Conservation (phyloP, 2,113 vertebrate genomes). For the Phalacrocorax carbo region DNA sequence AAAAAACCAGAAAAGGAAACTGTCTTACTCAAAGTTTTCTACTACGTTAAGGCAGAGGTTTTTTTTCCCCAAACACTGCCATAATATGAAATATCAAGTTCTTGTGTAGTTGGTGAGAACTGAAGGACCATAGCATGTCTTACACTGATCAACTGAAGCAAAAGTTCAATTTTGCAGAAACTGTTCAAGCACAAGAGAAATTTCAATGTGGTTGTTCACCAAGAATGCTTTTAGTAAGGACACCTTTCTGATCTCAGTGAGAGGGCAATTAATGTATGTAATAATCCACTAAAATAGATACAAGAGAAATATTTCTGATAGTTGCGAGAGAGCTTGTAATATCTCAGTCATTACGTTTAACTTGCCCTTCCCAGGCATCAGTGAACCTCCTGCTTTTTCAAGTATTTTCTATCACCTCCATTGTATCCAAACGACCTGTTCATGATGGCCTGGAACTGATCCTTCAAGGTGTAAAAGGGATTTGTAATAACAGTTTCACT, state of each 20-base stretch:
- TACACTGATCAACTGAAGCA: not conserved
- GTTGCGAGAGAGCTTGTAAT: not conserved
- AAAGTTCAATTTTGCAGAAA: not conserved
- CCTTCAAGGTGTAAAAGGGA: not conserved
- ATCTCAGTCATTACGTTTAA: not conserved
- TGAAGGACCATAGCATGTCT: not conserved
- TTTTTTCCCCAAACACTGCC: not conserved
- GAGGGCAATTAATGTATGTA: not conserved
- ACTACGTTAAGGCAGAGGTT: not conserved
- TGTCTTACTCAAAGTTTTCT: not conserved
- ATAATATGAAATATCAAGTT: not conserved
- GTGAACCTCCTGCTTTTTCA: not conserved
- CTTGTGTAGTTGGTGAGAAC: not conserved
- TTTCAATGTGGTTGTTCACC: not conserved
- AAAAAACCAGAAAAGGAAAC: not conserved
- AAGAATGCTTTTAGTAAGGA: not conserved
- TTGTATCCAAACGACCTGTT: not conserved
- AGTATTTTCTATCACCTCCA: not conserved
- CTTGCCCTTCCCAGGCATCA: not conserved
- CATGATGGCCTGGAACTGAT: not conserved
- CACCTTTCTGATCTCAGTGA: not conserved
- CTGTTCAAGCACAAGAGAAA: not conserved
- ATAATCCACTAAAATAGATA: not conserved
- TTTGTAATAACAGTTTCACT: not conserved
- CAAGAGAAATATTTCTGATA: not conserved